Evolutionary conservation across 2,113 vertebrate genomes (phyloP).

Genomic region (Gymnogyps californianus): DNA sequence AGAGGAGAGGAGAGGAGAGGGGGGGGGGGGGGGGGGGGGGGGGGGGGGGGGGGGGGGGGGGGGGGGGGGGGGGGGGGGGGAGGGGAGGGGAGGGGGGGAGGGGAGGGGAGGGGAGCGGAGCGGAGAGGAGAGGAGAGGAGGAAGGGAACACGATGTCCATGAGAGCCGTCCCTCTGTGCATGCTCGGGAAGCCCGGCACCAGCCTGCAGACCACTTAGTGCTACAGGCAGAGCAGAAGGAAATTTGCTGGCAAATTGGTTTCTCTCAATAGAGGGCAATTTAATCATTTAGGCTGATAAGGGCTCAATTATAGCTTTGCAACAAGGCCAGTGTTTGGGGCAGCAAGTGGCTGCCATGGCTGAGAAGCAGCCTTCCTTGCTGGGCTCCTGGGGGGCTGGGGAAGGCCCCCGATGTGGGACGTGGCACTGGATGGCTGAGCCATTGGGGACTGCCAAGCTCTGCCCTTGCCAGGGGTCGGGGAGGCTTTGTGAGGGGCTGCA

Average conservation of each 20-base stretch:
- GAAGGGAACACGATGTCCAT: not conserved
- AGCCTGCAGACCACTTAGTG: not conserved
- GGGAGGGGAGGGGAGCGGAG: not conserved
- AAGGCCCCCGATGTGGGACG: fast-evolving
- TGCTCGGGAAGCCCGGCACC: not conserved
- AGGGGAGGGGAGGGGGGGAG: too few species aligned
- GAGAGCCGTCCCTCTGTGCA: fast-evolving
- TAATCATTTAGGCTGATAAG: not conserved
- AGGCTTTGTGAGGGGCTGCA: not conserved
- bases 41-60: too few species aligned
- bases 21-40: too few species aligned
- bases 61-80: not conserved
- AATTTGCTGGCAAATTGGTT: conserved; percentile 24
- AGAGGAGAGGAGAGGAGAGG: not conserved
- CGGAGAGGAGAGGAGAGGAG: not conserved
- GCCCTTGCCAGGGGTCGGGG: not conserved
- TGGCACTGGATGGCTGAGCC: not conserved
- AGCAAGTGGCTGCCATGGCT: not conserved
- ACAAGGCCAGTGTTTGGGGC: not conserved
- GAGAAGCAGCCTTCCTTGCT: not conserved
- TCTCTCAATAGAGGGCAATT: not conserved
- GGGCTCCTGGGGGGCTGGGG: not conserved
- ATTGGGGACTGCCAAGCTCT: not conserved
- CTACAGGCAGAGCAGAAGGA: not conserved
- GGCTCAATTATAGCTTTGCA: not conserved